phyloP scores from a whole-genome alignment of 2,888 invertebrate genomes.

The Argyresthia albistria region DNA sequence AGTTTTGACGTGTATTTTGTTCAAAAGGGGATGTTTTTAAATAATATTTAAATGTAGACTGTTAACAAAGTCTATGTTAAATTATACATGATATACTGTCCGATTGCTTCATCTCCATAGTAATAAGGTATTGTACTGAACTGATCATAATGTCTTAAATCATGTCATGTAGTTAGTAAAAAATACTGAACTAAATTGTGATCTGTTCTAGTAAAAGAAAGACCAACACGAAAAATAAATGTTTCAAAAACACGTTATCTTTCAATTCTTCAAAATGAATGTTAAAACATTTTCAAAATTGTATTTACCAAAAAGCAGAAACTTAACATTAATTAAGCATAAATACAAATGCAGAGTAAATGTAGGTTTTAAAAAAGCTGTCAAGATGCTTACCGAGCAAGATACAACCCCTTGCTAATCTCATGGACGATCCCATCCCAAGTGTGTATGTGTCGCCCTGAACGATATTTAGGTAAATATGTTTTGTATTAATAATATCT shows the following conservation, averaged over 20 bases:
- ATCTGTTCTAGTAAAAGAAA: conserved; percentile 40
- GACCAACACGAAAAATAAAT: conserved; percentile 70
- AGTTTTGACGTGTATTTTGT: background rate
- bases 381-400: conserved; percentile 63
- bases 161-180: conserved; percentile 29
- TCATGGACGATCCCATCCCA: conserved; percentile 46
- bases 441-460: conserved; percentile 65
- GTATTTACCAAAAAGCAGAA: too few relatives aligned
- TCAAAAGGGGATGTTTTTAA: background rate
- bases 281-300: background rate
- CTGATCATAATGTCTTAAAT: conserved; percentile 5
- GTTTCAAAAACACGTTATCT: conserved; percentile 47
- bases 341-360: background rate
- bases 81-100: background rate
- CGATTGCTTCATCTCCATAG: too few relatives aligned
- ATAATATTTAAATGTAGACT: background rate
- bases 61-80: background rate
- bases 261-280: background rate
- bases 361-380: conserved; percentile 48
- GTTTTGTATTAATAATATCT: conserved; percentile 54
- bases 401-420: conserved; percentile 32
- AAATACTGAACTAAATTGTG: conserved; percentile 30
- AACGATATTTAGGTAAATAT: conserved; percentile 68
- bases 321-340: background rate
- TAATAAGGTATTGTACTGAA: background rate